Base-by-base conservation (phyloP, 2,113 vertebrate genomes). In the Petrocephalus microphthalmus region DNA sequence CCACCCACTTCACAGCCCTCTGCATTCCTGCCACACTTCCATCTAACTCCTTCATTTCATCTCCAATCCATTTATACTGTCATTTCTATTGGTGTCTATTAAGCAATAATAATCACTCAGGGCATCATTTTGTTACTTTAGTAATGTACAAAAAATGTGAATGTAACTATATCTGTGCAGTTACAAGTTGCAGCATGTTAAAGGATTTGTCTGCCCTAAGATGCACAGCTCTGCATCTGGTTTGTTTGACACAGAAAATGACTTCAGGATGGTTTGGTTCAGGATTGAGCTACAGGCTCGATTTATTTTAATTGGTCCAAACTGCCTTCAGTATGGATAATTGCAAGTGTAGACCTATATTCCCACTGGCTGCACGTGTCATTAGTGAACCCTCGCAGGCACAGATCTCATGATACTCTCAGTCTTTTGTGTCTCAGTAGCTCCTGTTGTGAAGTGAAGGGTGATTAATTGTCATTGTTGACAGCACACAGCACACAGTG, bases 291-390 rank as follows among this genome's bases (percentile, higher is more conserved):
- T 51, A 53, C 49, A 78, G 45, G 45, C 19, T 87, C 49, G 15
- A 47, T 87, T 87, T n/a, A 67, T 67, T 78, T 25, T 87, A 74
- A 87, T 53, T 87, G 60, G 20, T 78, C 37, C 71, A 37, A 33
- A 42, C 71, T 78, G 71, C 57, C 49, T 33, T 52, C 87, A 17
- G 64, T 25, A 10, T 87, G 64, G 64, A 74, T 87, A 67, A 51
- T 51, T 87, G 60, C 47, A 47, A 53, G n/a, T 78, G 64, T 25
- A 53, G 87, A 25, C 64, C 47, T 49, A 5, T 52, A 19, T 87
- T 87, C 64, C 25, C 57, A 67, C 49, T 15, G 20, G 45, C 64
- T 20, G 13, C 87, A 37, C 47, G 6, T 25, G 60, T 47, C 19
- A 20, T 86, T 86, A 60, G 29, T 57, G 54, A 86, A 57, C 54